A percentile compares a stretch with the other conserved stretches of the same genome.
Evolutionary conservation across 2,888 invertebrate species (phyloP).

Genomic region (Catocala nupta): DNA sequence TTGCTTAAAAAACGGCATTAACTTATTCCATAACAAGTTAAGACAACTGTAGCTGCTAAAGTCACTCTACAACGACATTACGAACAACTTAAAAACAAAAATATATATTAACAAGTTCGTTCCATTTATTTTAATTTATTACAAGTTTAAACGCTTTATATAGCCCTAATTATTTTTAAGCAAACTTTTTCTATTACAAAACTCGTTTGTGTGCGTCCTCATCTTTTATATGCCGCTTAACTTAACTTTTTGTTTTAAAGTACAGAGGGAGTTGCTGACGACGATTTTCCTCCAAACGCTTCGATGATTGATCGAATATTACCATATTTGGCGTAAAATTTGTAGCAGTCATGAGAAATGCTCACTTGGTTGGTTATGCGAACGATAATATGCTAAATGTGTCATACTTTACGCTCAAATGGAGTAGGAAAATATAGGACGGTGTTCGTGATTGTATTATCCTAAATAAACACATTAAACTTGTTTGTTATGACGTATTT

Average conservation of each 20-base stretch:
- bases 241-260: conserved; percentile 49
- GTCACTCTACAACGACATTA: neutral
- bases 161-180: conserved; percentile 43
- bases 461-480: conserved; percentile 8
- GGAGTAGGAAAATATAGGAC: neutral
- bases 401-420: conserved; percentile 3
- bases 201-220: conserved; percentile 46
- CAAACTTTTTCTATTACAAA: conserved; percentile 59
- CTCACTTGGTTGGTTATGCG: conserved; percentile 8
- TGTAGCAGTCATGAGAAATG: conserved; percentile 5
- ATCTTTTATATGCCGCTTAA: conserved; percentile 46
- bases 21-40: no score
- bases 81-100: conserved; percentile 1
- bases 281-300: conserved; percentile 20
- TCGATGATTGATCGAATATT: conserved; percentile 32
- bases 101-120: conserved; percentile 9
- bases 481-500: conserved; percentile 3
- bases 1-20: no score
- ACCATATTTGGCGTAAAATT: conserved; percentile 15
- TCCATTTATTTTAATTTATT: conserved; percentile 25
- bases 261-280: conserved; percentile 39
- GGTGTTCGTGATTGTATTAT: neutral
- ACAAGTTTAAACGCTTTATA: conserved; percentile 33
- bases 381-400: neutral
- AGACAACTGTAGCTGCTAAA: neutral